These are phyloP conservation scores for Murina feae DNA, from an alignment of 2,113 vertebrate genomes.

Conservation along the genomic window DNA sequence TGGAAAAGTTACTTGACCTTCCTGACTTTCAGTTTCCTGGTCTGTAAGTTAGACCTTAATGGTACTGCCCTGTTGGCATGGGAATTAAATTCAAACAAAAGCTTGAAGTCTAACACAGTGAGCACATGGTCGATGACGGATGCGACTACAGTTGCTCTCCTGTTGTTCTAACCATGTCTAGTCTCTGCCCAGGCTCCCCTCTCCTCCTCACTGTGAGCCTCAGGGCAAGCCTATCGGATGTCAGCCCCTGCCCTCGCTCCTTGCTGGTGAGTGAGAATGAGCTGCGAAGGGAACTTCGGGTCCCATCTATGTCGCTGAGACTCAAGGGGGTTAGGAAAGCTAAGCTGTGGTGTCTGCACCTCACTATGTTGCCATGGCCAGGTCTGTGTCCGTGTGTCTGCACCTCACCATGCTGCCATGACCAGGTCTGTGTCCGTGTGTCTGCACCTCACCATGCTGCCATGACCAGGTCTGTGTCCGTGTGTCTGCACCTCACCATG, in stretches of 20 bases:
- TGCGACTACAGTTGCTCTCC: rapidly evolving
- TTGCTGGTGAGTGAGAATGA: not conserved
- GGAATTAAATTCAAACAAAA: not conserved
- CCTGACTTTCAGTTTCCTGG: not conserved
- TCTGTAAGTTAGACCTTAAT: not conserved
- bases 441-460: no score
- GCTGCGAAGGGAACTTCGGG: not conserved
- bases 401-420: no score
- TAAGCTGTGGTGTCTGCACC: no score
- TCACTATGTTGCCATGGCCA: rapidly evolving
- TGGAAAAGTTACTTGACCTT: not conserved
- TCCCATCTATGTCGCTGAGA: not conserved
- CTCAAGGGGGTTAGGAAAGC: not conserved
- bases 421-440: no score
- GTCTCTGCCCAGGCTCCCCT: not conserved
- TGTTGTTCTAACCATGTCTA: not conserved
- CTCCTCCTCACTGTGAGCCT: not conserved
- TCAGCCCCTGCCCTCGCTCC: not conserved
- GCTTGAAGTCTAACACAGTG: not conserved
- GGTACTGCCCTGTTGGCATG: not conserved
- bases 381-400: no score
- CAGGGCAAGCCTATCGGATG: no score
- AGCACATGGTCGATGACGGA: not conserved
- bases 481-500: no score
- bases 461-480: no score